Base-by-base conservation (phyloP, 2,797 vertebrate genomes). In the Kryptopterus vitreolus region DNA sequence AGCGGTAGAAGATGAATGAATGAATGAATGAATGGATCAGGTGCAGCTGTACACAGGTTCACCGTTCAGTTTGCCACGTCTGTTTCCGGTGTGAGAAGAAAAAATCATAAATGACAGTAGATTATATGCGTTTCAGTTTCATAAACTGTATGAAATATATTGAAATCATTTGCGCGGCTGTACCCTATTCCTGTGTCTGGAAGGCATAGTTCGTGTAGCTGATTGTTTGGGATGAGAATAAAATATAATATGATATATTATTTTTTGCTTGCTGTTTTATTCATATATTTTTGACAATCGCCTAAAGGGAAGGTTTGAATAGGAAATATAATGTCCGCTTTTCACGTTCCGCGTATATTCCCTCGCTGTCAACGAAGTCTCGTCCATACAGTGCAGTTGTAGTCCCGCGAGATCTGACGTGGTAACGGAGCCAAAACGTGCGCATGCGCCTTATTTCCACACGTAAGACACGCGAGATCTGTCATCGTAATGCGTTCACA, bases 1-100 rank as follows among this genome's bases (percentile, higher is more conserved):
- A n/a, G n/a, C n/a, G n/a, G n/a, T n/a, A n/a, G n/a, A n/a, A n/a
- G n/a, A n/a, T n/a, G n/a, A n/a, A n/a, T n/a, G n/a, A n/a, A n/a
- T n/a, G n/a, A n/a, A n/a, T n/a, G n/a, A n/a, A n/a, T n/a, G n/a
- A n/a, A n/a, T n/a, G 38, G 55, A 46, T 18, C 31, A 38, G 7
- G 3, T 0, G 53, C 11, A 31, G 15, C 53, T 43, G 18, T 77
- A 57, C 57, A 33, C 26, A 79, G 82, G 83, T n/a, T n/a, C n/a
- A 82, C 33, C n/a, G 29, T 38, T 70, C 3, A 53, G 43, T 52
- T 58, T 83, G 88, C 86, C 88, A 89, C 88, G 88, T 89, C 84
- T 82, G 29, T 83, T 86, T 89, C 88, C 88, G 87, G 88, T 55
- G 55, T 33, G 16, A 26, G 7, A n/a, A 62, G 33, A 20, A 1